Evolutionary conservation across 2,888 invertebrate species (phyloP), one percentile per base, ranked within the genome.

Genomic region (Cremastinae sp.): DNA sequence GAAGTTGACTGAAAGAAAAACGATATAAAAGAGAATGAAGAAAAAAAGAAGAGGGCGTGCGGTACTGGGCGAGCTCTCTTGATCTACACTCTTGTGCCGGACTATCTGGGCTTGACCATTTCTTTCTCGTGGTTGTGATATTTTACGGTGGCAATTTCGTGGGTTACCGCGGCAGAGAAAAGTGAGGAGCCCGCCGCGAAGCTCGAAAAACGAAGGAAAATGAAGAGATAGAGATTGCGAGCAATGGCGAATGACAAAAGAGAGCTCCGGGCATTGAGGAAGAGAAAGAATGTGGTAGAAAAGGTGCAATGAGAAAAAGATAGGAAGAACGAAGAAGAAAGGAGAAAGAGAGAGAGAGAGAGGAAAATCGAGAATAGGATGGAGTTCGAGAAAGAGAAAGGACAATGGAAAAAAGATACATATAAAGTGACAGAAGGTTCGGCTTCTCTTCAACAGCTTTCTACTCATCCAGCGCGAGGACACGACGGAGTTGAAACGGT

Each of bases 51-150:
- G 28, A 5, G 28, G 2, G 28, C 28, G 5, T 28, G 28, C 28
- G 5, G 28, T 2, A 5, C 5, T 28, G 5, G 20, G 12, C 2
- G 22, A 43, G 51, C 54, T 54, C 34, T 43, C 45, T 36, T 22
- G 43, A 43, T 61, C 58, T 20, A 53, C 38, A 62, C 38, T 64
- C 45, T 59, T 49, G 36, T 20, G n/a, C 34, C n/a, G 14, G 14
- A n/a, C 28, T 74, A 28, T 10, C 45, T 54, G 34, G 80, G 80
- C 75, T 79, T 80, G 80, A 82, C 81, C 85, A 81, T 82, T 86
- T 82, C 83, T 86, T 84, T 81, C 81, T 83, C 81, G 80, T 78
- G 83, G 59, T 64, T 53, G 84, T 82, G 84, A 86, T 87, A 87
- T 85, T 87, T 87, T 81, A 87, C 74, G 75, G 71, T 73, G 72